Evolutionary conservation across 2,113 vertebrate species (phyloP), one percentile per base, ranked within the genome.

Genomic region (Turnix velox): DNA sequence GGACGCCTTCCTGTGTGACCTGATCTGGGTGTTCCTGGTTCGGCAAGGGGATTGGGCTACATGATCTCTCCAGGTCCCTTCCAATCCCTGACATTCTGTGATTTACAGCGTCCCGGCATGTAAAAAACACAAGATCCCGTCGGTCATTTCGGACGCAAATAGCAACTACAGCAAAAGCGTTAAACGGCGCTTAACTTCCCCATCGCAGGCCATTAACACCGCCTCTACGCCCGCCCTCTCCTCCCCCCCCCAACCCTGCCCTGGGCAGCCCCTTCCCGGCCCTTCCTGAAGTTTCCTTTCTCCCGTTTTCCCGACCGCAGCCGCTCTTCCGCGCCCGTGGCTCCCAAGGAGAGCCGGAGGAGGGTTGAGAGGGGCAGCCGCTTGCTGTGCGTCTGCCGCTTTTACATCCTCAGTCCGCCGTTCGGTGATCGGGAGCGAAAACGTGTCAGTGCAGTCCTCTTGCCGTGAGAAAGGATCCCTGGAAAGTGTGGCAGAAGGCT

Each of bases 301-400:
- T 51, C 20, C 3, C 5, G 12, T 39, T 54, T 52, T 81, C 55
- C 63, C 27, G 23, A 20, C 15, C 8, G 46, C 67, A 37, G 18
- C 4, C 3, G 5, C 16, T 39, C 16, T n/a, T 52, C 43, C 7
- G 4, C 9, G 1, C 30, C 4, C 0, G 4, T 2, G 2, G 40
- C 6, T 27, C 19, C 33, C 6, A 7, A 13, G 1, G 6, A 3
- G 18, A 8, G 17, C 57, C 4, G 31, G 23, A 28, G n/a, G 28
- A 0, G 24, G 24, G 45, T 7, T 19, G 46, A 22, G 40, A 1
- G 25, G 1, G 31, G 1, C 2, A 6, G 6, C 1, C 14, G 19
- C 14, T 14, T 1, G 12, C 3, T 20, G 8, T 0, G 19, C 1
- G 4, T 43, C 22, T 43, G 24, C 17, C 22, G 52, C 45, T 11